Evolutionary conservation across 2,113 vertebrate species (phyloP).

Genomic region (Cariama cristata): DNA sequence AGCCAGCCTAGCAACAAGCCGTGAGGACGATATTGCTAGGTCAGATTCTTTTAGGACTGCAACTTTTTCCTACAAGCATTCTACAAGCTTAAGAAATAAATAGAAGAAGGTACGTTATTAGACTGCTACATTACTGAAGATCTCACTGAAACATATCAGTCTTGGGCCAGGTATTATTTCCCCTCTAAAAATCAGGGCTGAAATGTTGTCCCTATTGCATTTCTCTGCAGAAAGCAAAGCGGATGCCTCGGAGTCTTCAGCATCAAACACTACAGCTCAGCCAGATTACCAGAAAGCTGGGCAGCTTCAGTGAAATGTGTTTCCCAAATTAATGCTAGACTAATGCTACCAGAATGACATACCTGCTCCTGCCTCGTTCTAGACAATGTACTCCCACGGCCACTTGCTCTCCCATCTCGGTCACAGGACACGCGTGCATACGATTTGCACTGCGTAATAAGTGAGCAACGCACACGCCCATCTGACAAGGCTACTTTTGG

Average conservation of each 20-base stretch:
- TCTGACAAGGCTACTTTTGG: not conserved
- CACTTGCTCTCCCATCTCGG: not conserved
- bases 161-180: not conserved
- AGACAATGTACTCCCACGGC: not conserved
- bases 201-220: not conserved
- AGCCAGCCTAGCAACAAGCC: not conserved
- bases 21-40: not conserved
- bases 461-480: not conserved
- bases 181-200: not conserved
- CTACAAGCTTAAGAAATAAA: not conserved
- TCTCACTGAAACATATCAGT: not conserved
- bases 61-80: not conserved
- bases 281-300: not conserved
- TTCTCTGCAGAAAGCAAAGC: not conserved
- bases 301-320: accelerated
- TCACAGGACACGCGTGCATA: not conserved
- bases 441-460: not conserved
- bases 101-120: not conserved
- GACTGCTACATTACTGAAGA: not conserved
- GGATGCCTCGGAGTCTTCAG: not conserved
- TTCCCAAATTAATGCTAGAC: not conserved
- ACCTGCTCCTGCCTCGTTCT: not conserved
- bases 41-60: not conserved
- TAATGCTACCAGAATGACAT: not conserved
- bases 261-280: not conserved